Evolutionary conservation across 2,888 invertebrate species (phyloP).

Genomic region (Cataglyphis albicans): DNA sequence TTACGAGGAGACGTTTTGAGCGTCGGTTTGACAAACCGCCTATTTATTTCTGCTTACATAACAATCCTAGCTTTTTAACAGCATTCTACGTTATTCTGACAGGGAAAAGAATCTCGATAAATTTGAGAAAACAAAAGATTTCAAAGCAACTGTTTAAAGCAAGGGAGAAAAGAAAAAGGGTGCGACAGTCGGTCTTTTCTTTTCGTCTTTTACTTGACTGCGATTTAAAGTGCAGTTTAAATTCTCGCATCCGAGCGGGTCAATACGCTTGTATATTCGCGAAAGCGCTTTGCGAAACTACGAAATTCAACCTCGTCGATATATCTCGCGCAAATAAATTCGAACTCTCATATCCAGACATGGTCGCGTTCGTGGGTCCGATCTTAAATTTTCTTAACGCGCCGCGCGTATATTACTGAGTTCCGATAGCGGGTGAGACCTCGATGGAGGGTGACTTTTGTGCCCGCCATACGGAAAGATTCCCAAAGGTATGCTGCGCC

Average conservation of each 20-base stretch:
- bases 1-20: slow-evolving; percentile 36
- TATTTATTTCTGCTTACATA: slow-evolving; percentile 26
- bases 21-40: not conserved
- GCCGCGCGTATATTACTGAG: slow-evolving; percentile 79
- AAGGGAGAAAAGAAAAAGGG: not conserved
- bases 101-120: not conserved
- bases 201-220: not conserved
- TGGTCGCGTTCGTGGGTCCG: slow-evolving; percentile 61
- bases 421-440: slow-evolving; percentile 61
- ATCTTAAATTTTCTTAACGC: slow-evolving; percentile 83
- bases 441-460: slow-evolving; percentile 67
- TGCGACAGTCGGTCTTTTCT: not conserved
- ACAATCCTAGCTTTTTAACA: slow-evolving; percentile 9
- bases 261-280: slow-evolving; percentile 22
- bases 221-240: slow-evolving; percentile 4
- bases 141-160: not conserved
- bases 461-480: slow-evolving; percentile 48
- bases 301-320: slow-evolving; percentile 63
- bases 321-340: slow-evolving; percentile 81
- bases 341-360: slow-evolving; percentile 81
- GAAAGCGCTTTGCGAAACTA: not conserved
- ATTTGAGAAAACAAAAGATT: not conserved
- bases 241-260: slow-evolving; percentile 8
- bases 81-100: not conserved
- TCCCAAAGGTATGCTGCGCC: slow-evolving; percentile 56